These are phyloP conservation scores for Volucella bombylans DNA, from an alignment of 2,888 invertebrate species.

Conservation along the genomic window DNA sequence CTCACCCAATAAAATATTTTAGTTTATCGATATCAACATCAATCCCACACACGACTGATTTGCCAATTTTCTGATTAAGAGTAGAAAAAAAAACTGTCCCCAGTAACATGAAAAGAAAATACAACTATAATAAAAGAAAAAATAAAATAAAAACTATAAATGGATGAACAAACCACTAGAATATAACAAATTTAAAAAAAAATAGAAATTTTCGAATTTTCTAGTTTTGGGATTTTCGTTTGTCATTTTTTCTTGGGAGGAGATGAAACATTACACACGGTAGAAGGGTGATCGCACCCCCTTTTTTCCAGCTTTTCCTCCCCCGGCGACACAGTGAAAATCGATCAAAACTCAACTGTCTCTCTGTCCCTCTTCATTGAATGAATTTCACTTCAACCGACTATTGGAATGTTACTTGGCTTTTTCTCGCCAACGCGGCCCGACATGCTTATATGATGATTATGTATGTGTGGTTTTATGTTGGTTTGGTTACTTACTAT, in stretches of 20 bases:
- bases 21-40: neutral
- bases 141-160: too few relatives aligned
- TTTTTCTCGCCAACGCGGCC: conserved; percentile 48
- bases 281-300: conserved; percentile 69
- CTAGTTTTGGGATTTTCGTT: conserved; percentile 16
- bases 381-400: conserved; percentile 32
- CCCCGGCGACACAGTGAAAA: conserved; percentile 48
- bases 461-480: conserved; percentile 40
- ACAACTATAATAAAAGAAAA: too few relatives aligned
- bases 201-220: neutral
- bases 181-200: neutral
- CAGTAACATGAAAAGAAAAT: too few relatives aligned
- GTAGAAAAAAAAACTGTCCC: too few relatives aligned
- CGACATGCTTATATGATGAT: conserved; percentile 4
- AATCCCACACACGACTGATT: conserved; percentile 1
- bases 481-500: conserved; percentile 68
- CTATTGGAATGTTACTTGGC: conserved; percentile 39
- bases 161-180: too few relatives aligned
- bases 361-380: conserved; percentile 61
- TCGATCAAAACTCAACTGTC: conserved; percentile 62
- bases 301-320: conserved; percentile 45
- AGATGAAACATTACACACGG: conserved; percentile 14
- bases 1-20: neutral
- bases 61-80: neutral
- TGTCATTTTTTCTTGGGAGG: conserved; percentile 20